Evolutionary conservation across 2,113 vertebrate genomes (phyloP).

Genomic region (Gymnobelideus leadbeateri): DNA sequence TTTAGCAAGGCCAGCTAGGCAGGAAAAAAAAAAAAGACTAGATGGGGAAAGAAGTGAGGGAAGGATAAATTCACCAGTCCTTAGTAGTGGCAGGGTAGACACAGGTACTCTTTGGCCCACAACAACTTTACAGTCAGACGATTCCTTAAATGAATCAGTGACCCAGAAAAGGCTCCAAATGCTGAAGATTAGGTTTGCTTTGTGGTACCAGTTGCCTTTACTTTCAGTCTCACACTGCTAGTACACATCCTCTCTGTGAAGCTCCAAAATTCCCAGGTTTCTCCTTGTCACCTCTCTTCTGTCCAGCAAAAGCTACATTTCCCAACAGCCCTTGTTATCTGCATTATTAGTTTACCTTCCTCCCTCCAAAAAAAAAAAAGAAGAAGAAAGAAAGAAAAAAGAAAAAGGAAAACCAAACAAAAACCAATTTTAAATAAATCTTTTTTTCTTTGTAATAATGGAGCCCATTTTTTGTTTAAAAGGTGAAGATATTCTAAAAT

Average conservation of each 20-base stretch:
- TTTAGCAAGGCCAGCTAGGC: neutral
- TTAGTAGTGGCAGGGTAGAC: neutral
- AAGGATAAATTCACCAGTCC: neutral
- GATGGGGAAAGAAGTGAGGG: neutral
- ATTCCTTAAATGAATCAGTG: neutral
- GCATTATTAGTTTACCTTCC: neutral
- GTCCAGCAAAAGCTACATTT: neutral
- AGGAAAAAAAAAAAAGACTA: neutral
- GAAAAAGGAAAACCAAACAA: neutral
- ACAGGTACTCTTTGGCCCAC: neutral
- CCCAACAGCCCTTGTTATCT: neutral
- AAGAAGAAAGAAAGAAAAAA: conserved; percentile 27
- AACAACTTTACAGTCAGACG: neutral
- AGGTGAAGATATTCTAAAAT: neutral
- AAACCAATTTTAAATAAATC: neutral
- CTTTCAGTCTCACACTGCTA: neutral
- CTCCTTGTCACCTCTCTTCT: neutral
- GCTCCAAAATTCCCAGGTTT: neutral
- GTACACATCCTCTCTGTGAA: neutral
- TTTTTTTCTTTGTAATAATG: neutral
- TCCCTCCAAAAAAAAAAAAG: neutral
- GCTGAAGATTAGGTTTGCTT: neutral
- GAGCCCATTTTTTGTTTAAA: neutral
- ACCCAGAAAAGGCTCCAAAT: neutral
- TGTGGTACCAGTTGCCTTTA: neutral